Percentiles rank a stretch among this genome's conserved stretches.
These are phyloP conservation scores for Cyprinodon tularosa DNA, from an alignment of 2,113 vertebrate species.

Conservation along the genomic window DNA sequence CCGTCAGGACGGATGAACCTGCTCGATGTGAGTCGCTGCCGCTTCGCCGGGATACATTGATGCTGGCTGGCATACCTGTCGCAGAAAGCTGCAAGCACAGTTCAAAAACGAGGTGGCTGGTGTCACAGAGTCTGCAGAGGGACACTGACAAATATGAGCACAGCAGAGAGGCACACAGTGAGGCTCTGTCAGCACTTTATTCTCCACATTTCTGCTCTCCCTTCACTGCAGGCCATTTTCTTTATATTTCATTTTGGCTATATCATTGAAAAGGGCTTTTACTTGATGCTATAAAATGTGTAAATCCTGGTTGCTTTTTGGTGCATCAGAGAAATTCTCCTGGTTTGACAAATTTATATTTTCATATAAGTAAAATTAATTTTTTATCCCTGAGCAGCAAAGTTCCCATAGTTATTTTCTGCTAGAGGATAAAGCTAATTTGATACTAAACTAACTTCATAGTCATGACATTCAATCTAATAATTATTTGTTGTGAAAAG, in stretches of 20 bases:
- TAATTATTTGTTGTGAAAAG: no score
- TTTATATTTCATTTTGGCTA: fast-evolving
- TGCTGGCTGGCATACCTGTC: slow-evolving; percentile 76
- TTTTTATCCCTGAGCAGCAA: no score
- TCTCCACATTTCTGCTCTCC: neutral
- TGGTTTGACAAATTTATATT: neutral
- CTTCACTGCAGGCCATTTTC: slow-evolving; percentile 6
- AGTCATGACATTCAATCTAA: no score
- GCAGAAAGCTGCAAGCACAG: slow-evolving; percentile 66
- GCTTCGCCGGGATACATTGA: slow-evolving; percentile 59
- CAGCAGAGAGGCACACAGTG: slow-evolving; percentile 23
- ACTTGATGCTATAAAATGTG: neutral
- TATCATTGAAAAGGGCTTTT: neutral
- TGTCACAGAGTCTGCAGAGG: slow-evolving; percentile 68
- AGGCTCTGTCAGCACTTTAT: slow-evolving; percentile 58
- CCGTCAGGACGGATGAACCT: slow-evolving; percentile 71
- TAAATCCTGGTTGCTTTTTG: neutral
- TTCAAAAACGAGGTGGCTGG: slow-evolving; percentile 72
- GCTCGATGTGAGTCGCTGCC: slow-evolving; percentile 50
- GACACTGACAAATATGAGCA: slow-evolving; percentile 48
- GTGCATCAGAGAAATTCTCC: neutral
- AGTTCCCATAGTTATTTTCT: no score
- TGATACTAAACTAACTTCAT: neutral
- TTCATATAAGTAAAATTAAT: neutral
- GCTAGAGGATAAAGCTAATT: neutral